Base-by-base conservation (phyloP, 2,888 invertebrate species). In the Hemaris fuciformis region DNA sequence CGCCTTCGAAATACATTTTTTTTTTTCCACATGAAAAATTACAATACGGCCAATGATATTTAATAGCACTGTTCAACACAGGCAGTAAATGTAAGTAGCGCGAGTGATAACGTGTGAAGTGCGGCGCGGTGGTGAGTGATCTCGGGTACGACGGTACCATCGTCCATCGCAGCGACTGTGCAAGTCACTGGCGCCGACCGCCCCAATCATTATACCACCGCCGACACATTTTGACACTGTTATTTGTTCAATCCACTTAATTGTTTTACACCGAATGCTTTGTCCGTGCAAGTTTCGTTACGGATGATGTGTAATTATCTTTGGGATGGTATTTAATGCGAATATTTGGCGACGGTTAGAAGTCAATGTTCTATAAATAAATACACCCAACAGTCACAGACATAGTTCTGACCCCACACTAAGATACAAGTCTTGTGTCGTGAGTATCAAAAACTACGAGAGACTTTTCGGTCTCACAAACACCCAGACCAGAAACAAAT, bases 141-240 rank as follows among this genome's bases (percentile, higher is more conserved):
- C 66, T 73, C 71, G 72, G 69, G 72, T 66, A 68, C 68, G 62
- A 22, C n/a, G 25, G 27, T 27, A 27, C 27, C 27, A 27, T 27
- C 27, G 27, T 3, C 38, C 53, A 31, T 15, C 22, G 13, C 10
- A 22, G 45, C 13, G n/a, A 34, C 38, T n/a, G 3, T 83, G 92
- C 92, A 91, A 92, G 91, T 92, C 91, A 92, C 75, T 74, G 85
- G 78, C 87, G 73, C 72, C 75, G n/a, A 84, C 77, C 73, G 74
- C 69, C 83, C 80, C 77, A 82, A n/a, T 88, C 84, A 91, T 89
- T 91, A 88, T 38, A 38, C 38, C 76, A 78, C 85, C 84, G 86
- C 83, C 83, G 84, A 78, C 80, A 70, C 73, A 75, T 76, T 79
- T 83, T 82, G 80, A 83, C 83, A 81, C 83, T 83, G 81, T 82